Conservation (phyloP, 2,888 invertebrate species). For the Petrophora chlorosata region DNA sequence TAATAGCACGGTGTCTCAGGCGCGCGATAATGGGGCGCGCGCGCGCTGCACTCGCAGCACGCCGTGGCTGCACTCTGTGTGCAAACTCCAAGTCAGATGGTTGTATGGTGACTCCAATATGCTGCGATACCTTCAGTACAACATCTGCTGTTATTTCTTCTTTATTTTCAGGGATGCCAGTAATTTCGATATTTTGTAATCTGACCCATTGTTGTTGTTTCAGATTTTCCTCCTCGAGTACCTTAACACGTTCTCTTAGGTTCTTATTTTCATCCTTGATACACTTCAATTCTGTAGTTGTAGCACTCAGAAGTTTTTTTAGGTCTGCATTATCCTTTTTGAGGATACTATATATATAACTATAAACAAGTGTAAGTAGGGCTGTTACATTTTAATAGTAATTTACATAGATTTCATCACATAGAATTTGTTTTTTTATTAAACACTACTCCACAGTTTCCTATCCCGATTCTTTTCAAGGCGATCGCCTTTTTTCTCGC, state of each 20-base stretch:
- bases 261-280: background rate
- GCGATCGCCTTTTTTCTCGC: conserved; percentile 80
- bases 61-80: background rate
- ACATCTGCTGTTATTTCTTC: background rate
- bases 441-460: conserved; percentile 52
- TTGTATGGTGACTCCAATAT: background rate
- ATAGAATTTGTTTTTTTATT: no score
- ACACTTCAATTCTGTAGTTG: background rate
- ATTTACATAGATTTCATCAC: no score
- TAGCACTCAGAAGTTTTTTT: background rate
- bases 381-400: no score
- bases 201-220: conserved; percentile 4
- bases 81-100: background rate
- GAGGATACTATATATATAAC: no score
- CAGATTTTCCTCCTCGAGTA: background rate
- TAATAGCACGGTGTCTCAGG: no score
- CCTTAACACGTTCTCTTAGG: no score
- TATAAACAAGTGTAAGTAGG: no score
- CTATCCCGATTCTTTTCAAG: conserved; percentile 57
- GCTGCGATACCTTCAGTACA: background rate
- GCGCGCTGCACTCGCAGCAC: no score
- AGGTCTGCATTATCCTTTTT: background rate
- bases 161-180: background rate
- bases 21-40: no score
- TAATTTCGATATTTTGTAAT: conserved; percentile 1